These are phyloP conservation scores for Megalurothrips usitatus DNA, from an alignment of 2,888 invertebrate genomes.

Conservation along the genomic window DNA sequence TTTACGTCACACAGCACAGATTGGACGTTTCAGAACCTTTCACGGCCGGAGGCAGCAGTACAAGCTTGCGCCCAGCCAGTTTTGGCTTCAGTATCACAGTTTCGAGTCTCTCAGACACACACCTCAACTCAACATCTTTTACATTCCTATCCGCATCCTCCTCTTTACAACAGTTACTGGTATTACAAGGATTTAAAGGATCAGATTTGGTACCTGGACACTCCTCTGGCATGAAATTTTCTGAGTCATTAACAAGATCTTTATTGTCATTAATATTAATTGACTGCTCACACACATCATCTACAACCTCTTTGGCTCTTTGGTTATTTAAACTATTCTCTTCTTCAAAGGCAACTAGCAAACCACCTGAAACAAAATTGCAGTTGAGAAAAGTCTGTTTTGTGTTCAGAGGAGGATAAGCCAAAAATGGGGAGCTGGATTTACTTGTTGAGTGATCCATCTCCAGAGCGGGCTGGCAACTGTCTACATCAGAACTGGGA, in stretches of 20 bases:
- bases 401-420: no score
- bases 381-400: background rate
- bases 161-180: background rate
- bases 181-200: slow-evolving; percentile 29
- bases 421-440: background rate
- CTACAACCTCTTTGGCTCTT: no score
- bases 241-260: slow-evolving; percentile 34
- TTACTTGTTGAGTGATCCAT: background rate
- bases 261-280: slow-evolving; percentile 34
- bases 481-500: no score
- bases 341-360: no score
- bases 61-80: slow-evolving; percentile 61
- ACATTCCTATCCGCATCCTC: no score
- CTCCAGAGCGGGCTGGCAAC: background rate
- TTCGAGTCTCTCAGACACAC: no score
- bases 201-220: background rate
- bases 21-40: slow-evolving; percentile 81
- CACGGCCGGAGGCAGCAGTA: slow-evolving; percentile 59
- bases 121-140: slow-evolving; percentile 38
- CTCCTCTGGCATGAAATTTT: slow-evolving; percentile 30
- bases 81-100: slow-evolving; percentile 55
- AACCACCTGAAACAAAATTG: slow-evolving; percentile 23
- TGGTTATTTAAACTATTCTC: no score
- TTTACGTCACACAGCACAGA: slow-evolving; percentile 80
- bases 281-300: slow-evolving; percentile 19